Percentiles rank a stretch among this genome's conserved stretches.
phyloP scores from a whole-genome alignment of 1,140 invertebrate species.

The Zaprionus nigranus region DNA sequence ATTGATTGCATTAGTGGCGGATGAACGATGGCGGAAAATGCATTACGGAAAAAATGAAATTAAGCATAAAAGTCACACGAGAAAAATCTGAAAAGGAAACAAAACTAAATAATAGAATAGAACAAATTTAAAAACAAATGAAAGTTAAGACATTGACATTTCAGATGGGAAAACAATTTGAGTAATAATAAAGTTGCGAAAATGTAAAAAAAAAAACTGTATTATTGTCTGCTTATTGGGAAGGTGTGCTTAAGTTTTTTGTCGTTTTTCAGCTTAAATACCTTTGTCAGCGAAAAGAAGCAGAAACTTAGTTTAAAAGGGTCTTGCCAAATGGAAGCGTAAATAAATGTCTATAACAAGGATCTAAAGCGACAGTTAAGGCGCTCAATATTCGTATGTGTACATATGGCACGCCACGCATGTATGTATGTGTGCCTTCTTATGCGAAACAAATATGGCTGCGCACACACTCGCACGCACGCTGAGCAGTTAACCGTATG shows the following conservation, averaged over 20 bases:
- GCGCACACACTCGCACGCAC: constrained; percentile 27
- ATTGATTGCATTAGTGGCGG: constrained; percentile 66
- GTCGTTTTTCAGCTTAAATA: constrained; percentile 1
- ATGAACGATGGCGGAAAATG: constrained; percentile 37
- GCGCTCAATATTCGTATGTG: constrained; percentile 25
- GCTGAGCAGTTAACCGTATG: constrained; percentile 63
- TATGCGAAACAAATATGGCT: constrained; percentile 61
- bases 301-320: constrained; percentile 16
- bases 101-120: constrained; percentile 47
- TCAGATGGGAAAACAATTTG: constrained; percentile 60
- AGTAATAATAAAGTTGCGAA: constrained; percentile 79
- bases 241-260: not conserved
- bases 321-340: constrained; percentile 18
- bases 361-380: constrained; percentile 53
- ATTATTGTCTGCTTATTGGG: constrained; percentile 1
- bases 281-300: constrained; percentile 15
- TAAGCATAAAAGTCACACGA: constrained; percentile 40
- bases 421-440: constrained; percentile 23
- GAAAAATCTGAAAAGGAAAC: not conserved
- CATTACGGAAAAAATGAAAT: constrained; percentile 4
- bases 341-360: constrained; percentile 51
- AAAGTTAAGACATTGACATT: constrained; percentile 34
- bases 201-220: constrained; percentile 51
- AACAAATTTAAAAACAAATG: constrained; percentile 38
- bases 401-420: constrained; percentile 23